Base-by-base conservation (phyloP, 2,113 vertebrate genomes). In the Bungarus multicinctus region DNA sequence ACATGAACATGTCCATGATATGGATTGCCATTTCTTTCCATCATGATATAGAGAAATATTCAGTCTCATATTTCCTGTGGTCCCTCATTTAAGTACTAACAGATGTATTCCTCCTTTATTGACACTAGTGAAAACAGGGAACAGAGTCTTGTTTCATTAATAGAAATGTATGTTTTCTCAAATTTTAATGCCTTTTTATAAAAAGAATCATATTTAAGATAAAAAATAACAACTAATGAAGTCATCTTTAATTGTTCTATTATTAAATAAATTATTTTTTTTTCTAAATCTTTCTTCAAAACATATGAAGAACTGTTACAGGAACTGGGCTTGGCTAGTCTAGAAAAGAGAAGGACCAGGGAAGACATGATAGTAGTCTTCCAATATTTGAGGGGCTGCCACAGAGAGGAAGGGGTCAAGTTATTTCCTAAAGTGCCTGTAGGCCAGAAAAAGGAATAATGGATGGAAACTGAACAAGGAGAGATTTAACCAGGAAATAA, bases 201-300 rank as follows among this genome's bases (percentile, higher is more conserved):
- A 34, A 34, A 74, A 39, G 69, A 39, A 34, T 4, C n/a, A 81
- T 34, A 81, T 39, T 39, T 43, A 81, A 81, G 74, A 39, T 81
- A 22, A 81, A 81, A 74, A 43, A 34, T 12, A 57, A 45, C 18
- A 86, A 58, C 12, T 74, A 95, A 74, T 50, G 54, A 74, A 74
- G 86, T 90, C 87, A 74, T 89, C 34, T 64, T 93, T 39, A 91
- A 90, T 92, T 88, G 22, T 58, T 23, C 27, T 88, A 34, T 81
- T 58, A 22, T 94, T 93, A 95, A 60, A 87, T 74, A 94, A 74
- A n/a, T 81, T 4, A 1, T 85, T 34, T 90, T 34, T 90, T 90
- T 64, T 25, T 69, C 53, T 89, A 94, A 81, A 39, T 43, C 14
- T 9, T 93, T 10, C 86, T 69, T 91, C 58, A 88, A 74, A 52